A percentile compares a stretch with the other conserved stretches of the same genome.
Evolutionary conservation across 1,140 invertebrate species (phyloP).

Genomic region (Subanguina moxae): DNA sequence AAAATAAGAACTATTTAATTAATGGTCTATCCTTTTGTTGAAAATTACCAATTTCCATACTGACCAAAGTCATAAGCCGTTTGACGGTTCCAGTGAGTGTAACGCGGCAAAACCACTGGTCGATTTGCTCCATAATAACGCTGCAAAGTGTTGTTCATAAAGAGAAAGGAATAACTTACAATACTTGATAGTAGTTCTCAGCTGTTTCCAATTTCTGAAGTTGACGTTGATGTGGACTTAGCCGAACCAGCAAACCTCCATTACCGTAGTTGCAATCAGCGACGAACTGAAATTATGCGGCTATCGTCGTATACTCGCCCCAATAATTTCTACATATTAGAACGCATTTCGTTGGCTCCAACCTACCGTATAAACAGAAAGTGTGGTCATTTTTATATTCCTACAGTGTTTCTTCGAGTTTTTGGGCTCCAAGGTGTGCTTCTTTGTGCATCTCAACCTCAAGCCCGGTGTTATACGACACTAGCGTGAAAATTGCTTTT

Average conservation of each 20-base stretch:
- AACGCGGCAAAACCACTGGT: slow-evolving; percentile 2
- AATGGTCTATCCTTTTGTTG: no score
- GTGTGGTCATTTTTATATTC: no score
- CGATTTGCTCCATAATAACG: slow-evolving; percentile 4
- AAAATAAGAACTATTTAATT: no score
- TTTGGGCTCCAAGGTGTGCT: no score
- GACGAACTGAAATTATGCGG: slow-evolving; percentile 13
- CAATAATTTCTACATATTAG: no score
- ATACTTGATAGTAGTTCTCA: slow-evolving; percentile 3
- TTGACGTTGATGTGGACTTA: background rate
- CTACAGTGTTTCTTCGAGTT: no score
- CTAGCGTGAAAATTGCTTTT: no score
- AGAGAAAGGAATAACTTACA: background rate
- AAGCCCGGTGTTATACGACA: no score
- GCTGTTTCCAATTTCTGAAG: background rate
- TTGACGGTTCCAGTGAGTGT: slow-evolving; percentile 5
- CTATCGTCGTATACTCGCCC: no score
- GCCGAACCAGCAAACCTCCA: background rate
- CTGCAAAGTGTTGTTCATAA: background rate
- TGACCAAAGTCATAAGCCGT: slow-evolving; percentile 10
- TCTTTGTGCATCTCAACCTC: no score
- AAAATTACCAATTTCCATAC: slow-evolving; percentile 10
- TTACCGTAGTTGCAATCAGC: slow-evolving; percentile 12
- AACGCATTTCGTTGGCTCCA: no score
- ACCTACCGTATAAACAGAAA: no score